A percentile compares a stretch with the other conserved stretches of the same genome.
phyloP scores from a whole-genome alignment of 2,113 vertebrate species.

The Isurus oxyrinchus region DNA sequence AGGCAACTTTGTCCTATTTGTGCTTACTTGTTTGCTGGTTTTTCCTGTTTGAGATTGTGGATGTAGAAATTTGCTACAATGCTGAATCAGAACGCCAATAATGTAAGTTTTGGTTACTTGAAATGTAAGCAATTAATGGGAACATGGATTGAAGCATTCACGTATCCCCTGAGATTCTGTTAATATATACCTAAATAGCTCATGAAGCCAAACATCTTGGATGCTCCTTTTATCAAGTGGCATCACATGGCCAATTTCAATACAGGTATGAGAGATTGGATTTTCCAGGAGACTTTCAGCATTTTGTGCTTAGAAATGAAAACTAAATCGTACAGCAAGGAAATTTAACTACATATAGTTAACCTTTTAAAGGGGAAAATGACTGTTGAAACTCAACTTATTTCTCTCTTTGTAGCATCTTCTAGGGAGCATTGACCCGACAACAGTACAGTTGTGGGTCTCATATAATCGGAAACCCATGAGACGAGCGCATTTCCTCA shows the following conservation, averaged over 20 bases:
- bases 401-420: constrained; percentile 58
- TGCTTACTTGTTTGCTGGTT: neutral
- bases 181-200: neutral
- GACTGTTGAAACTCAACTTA: neutral
- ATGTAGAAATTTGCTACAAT: neutral
- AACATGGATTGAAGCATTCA: neutral
- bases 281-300: neutral
- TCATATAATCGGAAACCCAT: constrained; percentile 93
- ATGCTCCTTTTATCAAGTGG: neutral
- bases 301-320: neutral
- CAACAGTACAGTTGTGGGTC: constrained; percentile 91
- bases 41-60: neutral
- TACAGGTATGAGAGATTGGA: neutral
- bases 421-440: constrained; percentile 59
- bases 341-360: neutral
- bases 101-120: neutral
- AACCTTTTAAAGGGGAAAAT: neutral
- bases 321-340: neutral
- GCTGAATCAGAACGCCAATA: neutral
- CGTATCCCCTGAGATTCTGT: no score
- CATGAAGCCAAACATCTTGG: neutral
- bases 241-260: neutral
- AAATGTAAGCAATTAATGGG: neutral
- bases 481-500: constrained; percentile 83
- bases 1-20: neutral